Conservation (phyloP, 2,113 vertebrate species). For the Cynopterus brachyotis region DNA sequence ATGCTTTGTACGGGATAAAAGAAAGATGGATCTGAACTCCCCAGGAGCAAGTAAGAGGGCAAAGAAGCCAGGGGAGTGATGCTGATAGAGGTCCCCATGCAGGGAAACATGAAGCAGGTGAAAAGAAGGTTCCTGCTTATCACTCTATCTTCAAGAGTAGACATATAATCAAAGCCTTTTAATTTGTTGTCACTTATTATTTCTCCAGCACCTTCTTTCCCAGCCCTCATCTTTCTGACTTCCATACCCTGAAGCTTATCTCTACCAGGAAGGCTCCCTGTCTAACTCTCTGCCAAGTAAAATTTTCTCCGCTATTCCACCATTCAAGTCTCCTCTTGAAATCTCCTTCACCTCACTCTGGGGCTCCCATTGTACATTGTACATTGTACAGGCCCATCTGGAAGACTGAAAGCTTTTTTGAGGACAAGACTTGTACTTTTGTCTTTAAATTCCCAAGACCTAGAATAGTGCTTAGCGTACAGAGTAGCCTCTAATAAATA, state of each 20-base stretch:
- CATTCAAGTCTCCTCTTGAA: neutral
- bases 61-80: neutral
- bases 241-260: neutral
- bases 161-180: neutral
- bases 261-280: neutral
- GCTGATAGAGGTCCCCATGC: too few relatives aligned
- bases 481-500: neutral
- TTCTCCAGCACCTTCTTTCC: neutral
- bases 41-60: neutral
- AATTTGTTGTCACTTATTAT: neutral
- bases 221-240: neutral
- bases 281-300: neutral
- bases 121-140: neutral
- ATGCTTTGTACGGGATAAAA: neutral
- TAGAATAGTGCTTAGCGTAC: neutral
- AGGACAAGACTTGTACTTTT: neutral
- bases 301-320: neutral
- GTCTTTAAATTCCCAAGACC: neutral
- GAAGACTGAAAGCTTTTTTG: neutral
- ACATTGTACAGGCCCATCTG: accelerated
- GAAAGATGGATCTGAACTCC: neutral
- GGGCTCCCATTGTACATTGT: accelerated
- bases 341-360: neutral
- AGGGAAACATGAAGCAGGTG: neutral
- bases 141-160: too few relatives aligned